Percentiles rank a stretch among this genome's conserved stretches.
phyloP scores from a whole-genome alignment of 2,113 vertebrate genomes.

The Zosterops japonicus region DNA sequence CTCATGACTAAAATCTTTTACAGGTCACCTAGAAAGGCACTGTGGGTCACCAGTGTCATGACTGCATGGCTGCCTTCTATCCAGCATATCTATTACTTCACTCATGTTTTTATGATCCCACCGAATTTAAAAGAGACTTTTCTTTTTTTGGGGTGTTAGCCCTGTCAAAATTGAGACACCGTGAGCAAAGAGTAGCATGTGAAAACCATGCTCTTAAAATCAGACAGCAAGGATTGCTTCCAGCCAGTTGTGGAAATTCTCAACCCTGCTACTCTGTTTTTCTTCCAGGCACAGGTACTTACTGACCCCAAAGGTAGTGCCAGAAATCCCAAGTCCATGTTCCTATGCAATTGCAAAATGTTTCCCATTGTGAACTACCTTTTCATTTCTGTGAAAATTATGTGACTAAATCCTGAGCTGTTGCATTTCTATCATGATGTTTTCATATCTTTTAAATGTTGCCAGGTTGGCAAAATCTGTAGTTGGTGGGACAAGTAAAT shows the following conservation, averaged over 20 bases:
- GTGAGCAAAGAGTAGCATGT: background rate
- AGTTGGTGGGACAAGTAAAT: background rate
- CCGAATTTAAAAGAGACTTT: background rate
- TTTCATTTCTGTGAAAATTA: background rate
- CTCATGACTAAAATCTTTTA: background rate
- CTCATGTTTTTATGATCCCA: background rate
- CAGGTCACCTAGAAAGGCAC: background rate
- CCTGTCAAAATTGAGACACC: background rate
- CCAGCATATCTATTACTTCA: background rate
- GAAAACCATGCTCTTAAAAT: background rate
- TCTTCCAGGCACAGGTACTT: background rate
- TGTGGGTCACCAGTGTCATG: background rate
- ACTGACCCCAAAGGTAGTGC: background rate
- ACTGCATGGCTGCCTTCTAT: background rate
- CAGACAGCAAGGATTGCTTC: background rate
- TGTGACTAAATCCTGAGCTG: background rate
- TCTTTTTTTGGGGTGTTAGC: background rate
- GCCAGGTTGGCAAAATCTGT: background rate
- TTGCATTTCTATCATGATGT: background rate
- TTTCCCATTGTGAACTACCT: background rate
- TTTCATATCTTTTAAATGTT: background rate
- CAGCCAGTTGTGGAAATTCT: background rate
- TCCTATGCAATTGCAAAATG: background rate
- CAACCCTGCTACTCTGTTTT: background rate
- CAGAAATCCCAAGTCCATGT: background rate